These are phyloP conservation scores for Crotalus viridis DNA, from an alignment of 2,113 vertebrate genomes.

Conservation along the genomic window DNA sequence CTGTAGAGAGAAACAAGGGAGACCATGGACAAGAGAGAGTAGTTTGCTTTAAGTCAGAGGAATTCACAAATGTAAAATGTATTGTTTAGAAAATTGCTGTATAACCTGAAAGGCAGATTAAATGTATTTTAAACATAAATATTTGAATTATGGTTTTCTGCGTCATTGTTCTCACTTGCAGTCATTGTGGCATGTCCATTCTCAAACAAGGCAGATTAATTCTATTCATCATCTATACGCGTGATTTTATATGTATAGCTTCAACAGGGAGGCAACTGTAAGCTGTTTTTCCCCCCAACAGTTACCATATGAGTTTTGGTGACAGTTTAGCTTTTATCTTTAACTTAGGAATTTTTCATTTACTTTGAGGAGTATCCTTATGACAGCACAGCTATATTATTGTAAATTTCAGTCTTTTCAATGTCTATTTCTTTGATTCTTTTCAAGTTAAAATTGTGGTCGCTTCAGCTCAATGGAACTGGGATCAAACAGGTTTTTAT, in stretches of 20 bases:
- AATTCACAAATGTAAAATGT: background rate
- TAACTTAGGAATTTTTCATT: background rate
- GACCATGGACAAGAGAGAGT: background rate
- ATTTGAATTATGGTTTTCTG: background rate
- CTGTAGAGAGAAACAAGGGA: background rate
- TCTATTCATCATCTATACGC: background rate
- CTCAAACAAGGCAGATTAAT: background rate
- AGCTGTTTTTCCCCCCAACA: background rate
- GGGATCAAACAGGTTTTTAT: background rate
- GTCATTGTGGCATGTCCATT: background rate
- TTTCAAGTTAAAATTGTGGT: background rate
- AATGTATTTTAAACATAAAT: background rate
- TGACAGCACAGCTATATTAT: background rate
- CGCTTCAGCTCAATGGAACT: background rate
- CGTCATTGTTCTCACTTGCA: background rate
- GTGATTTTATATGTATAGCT: background rate
- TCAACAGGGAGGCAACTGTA: background rate
- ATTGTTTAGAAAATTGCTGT: background rate
- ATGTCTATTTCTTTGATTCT: background rate
- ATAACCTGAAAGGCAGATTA: background rate
- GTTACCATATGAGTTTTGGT: background rate
- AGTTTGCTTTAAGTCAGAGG: background rate
- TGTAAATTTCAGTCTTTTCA: background rate
- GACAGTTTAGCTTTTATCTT: background rate
- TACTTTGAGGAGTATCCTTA: background rate